These are phyloP conservation scores for Phalacrocorax carbo DNA, from an alignment of 2,113 vertebrate species.

Conservation along the genomic window DNA sequence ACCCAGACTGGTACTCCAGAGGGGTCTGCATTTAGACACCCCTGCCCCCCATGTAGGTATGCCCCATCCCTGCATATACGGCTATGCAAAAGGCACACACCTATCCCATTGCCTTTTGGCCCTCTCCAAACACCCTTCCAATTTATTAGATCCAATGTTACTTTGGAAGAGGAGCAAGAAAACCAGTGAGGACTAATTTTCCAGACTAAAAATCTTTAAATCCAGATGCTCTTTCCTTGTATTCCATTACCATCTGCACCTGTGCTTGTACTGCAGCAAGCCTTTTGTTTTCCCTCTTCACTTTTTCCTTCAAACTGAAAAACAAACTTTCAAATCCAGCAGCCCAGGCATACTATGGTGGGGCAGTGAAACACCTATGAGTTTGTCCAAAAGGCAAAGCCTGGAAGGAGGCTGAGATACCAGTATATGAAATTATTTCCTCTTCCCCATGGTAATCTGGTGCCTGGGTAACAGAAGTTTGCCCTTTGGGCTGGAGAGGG, in stretches of 20 bases:
- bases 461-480: neutral
- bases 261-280: neutral
- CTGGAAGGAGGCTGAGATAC: neutral
- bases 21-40: neutral
- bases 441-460: neutral
- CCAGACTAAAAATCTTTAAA: neutral
- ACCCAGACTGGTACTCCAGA: neutral
- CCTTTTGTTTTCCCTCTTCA: neutral
- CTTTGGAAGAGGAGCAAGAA: neutral
- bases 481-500: neutral
- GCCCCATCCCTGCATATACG: rapidly evolving
- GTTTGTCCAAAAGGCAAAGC: neutral
- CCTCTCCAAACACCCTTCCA: neutral
- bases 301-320: neutral
- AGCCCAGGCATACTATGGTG: rapidly evolving
- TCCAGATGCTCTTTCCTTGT: neutral
- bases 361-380: neutral
- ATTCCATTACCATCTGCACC: neutral
- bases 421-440: neutral
- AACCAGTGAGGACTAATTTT: neutral
- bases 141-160: neutral
- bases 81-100: neutral
- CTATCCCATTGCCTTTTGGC: neutral
- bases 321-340: neutral
- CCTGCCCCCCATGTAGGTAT: rapidly evolving